Evolutionary conservation across 2,888 invertebrate genomes (phyloP), one percentile per base, ranked within the genome.

Genomic region (Xylocampa areola): DNA sequence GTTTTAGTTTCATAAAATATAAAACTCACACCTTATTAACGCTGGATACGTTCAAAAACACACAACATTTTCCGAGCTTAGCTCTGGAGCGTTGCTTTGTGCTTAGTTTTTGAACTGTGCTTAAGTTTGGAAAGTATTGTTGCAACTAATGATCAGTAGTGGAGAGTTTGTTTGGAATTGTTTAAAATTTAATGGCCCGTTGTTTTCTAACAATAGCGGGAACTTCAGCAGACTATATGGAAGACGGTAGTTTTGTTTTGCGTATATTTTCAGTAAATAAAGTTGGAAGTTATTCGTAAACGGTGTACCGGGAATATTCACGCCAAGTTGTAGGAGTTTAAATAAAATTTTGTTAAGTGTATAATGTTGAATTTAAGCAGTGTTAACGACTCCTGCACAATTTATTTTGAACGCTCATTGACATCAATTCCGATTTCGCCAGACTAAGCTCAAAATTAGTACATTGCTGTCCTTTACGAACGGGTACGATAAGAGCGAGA

Each of bases 41-140:
- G 33, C 51, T 32, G 25, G 6, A 10, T 25, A 13, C 30, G 35
- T 67, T 43, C 33, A 53, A 68, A 64, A 35, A 53, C 21, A 47
- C 53, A 27, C 55, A 17, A 17, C 50, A 64, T 64, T 53, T 51
- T 39, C 27, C 7, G 14, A 65, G 73, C 66, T 72, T 60, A 65
- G 59, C 60, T 52, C 40, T 32, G 13, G 29, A 59, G 32, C 41
- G 21, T 16, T 70, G 39, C 36, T 66, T 66, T 52, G 62, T 59
- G 76, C 73, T 66, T 69, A 69, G 69, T 69, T 59, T 66, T 53
- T 47, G 39, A 66, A 64, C 50, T 62, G 53, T 48, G 44, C 62
- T 72, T 58, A 50, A 54, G 55, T 66, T 74, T 14, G 23, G 21
- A 69, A 64, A 60, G 59, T 58, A 71, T 58, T 61, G 62, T 59